Percentiles rank a stretch among this genome's conserved stretches.
Evolutionary conservation across 2,797 vertebrate genomes (phyloP).

Genomic region (Jordanella pulchra): DNA sequence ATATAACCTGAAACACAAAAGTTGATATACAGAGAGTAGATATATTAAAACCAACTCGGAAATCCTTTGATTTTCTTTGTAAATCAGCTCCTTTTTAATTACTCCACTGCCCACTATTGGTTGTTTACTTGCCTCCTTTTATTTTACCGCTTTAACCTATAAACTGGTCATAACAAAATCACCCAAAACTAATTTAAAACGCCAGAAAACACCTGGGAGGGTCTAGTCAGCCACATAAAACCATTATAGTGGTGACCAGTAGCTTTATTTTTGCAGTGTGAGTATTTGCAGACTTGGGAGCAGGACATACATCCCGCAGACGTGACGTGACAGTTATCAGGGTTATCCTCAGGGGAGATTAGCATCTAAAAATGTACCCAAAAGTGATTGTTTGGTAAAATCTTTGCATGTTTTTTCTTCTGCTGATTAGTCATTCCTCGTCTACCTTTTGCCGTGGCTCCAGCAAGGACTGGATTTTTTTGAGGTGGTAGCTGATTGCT

Average conservation of each 20-base stretch:
- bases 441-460: slow-evolving; percentile 95
- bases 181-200: no score
- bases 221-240: no score
- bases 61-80: neutral
- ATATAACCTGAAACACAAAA: slow-evolving; percentile 79
- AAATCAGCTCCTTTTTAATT: slow-evolving; percentile 25
- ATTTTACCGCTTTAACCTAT: slow-evolving; percentile 15
- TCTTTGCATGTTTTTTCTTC: slow-evolving; percentile 20
- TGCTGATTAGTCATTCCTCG: slow-evolving; percentile 25
- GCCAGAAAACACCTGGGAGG: no score
- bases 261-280: no score
- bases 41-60: slow-evolving; percentile 15
- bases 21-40: slow-evolving; percentile 6
- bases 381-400: slow-evolving; percentile 27
- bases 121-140: slow-evolving; percentile 19
- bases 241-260: no score
- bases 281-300: no score
- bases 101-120: slow-evolving; percentile 21
- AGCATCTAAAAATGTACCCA: slow-evolving; percentile 35
- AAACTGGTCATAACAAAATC: no score
- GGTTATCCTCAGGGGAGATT: slow-evolving; percentile 27
- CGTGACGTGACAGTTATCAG: no score
- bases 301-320: no score
- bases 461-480: slow-evolving; percentile 93
- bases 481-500: slow-evolving; percentile 95